Percentiles rank a stretch among this genome's conserved stretches.
Evolutionary conservation across 2,888 invertebrate genomes (phyloP).

Genomic region (Drosophila borborema): DNA sequence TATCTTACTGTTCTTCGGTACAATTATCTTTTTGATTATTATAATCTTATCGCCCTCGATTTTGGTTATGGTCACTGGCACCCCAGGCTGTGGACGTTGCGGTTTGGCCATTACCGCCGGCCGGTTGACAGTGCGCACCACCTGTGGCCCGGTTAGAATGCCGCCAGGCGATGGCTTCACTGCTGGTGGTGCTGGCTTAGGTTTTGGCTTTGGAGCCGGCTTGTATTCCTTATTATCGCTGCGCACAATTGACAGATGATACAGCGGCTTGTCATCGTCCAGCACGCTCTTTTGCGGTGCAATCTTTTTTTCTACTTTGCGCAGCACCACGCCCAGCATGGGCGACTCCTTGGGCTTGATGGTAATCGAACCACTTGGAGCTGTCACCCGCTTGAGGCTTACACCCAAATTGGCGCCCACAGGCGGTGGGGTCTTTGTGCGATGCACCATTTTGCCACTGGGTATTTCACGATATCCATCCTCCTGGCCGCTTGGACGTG

Average conservation of each 20-base stretch:
- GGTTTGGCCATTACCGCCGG: slow-evolving; percentile 59
- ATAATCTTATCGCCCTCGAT: slow-evolving; percentile 85
- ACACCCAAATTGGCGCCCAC: slow-evolving; percentile 83
- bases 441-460: slow-evolving; percentile 75
- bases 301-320: slow-evolving; percentile 83
- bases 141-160: slow-evolving; percentile 81
- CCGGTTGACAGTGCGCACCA: slow-evolving; percentile 50
- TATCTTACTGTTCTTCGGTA: slow-evolving; percentile 85
- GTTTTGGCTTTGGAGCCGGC: slow-evolving; percentile 69
- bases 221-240: slow-evolving; percentile 80
- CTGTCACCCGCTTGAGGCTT: slow-evolving; percentile 81
- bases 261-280: slow-evolving; percentile 84
- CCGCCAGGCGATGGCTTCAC: slow-evolving; percentile 78
- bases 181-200: slow-evolving; percentile 79
- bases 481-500: slow-evolving; percentile 50
- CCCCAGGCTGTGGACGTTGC: slow-evolving; percentile 79
- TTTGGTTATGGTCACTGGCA: slow-evolving; percentile 84
- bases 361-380: slow-evolving; percentile 80
- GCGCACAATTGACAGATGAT: slow-evolving; percentile 84
- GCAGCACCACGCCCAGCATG: slow-evolving; percentile 84
- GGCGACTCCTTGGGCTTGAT: slow-evolving; percentile 83
- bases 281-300: slow-evolving; percentile 84
- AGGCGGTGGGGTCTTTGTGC: slow-evolving; percentile 84
- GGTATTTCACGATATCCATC: slow-evolving; percentile 76
- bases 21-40: slow-evolving; percentile 84